A percentile compares a stretch with the other conserved stretches of the same genome.
Conservation (phyloP, 2,113 vertebrate species). For the Sisor rabdophorus region DNA sequence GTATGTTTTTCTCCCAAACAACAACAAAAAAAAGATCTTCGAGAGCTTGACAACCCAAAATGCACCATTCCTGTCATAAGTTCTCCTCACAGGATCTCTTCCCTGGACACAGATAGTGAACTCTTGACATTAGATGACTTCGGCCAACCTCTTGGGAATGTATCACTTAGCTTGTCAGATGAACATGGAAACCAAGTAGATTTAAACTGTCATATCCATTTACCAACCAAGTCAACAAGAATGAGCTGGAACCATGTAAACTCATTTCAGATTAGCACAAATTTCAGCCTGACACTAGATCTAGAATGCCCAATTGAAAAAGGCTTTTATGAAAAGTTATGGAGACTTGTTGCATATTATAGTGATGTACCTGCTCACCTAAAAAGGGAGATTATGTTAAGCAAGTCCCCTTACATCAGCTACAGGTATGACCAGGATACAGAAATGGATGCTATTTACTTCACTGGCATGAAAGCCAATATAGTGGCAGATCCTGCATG, state of each 20-base stretch:
- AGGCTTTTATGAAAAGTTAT: slow-evolving; percentile 78
- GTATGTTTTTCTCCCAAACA: slow-evolving; percentile 72
- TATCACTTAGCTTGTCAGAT: slow-evolving; percentile 79
- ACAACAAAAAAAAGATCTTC: slow-evolving; percentile 67
- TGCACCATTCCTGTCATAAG: slow-evolving; percentile 75
- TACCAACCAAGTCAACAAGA: slow-evolving; percentile 55
- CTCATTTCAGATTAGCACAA: slow-evolving; percentile 65
- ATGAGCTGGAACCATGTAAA: slow-evolving; percentile 71
- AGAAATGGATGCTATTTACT: slow-evolving; percentile 77
- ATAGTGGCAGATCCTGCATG: slow-evolving; percentile 73
- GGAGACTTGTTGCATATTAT: slow-evolving; percentile 90
- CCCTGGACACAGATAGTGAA: slow-evolving; percentile 52
- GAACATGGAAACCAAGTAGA: slow-evolving; percentile 80
- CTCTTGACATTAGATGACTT: slow-evolving; percentile 55
- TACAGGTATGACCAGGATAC: slow-evolving; percentile 76
- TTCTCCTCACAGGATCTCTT: slow-evolving; percentile 56
- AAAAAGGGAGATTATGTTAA: slow-evolving; percentile 62
- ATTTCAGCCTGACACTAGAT: slow-evolving; percentile 71
- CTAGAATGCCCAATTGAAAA: slow-evolving; percentile 78
- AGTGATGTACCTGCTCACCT: slow-evolving; percentile 82
- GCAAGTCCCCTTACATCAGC: slow-evolving; percentile 60
- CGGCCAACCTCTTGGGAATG: slow-evolving; percentile 66
- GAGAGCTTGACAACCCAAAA: slow-evolving; percentile 59
- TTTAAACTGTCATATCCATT: slow-evolving; percentile 70
- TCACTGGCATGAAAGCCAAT: slow-evolving; percentile 79